Evolutionary conservation across 2,113 vertebrate species (phyloP), one percentile per base, ranked within the genome.

Genomic region (Phrynosoma platyrhinos): DNA sequence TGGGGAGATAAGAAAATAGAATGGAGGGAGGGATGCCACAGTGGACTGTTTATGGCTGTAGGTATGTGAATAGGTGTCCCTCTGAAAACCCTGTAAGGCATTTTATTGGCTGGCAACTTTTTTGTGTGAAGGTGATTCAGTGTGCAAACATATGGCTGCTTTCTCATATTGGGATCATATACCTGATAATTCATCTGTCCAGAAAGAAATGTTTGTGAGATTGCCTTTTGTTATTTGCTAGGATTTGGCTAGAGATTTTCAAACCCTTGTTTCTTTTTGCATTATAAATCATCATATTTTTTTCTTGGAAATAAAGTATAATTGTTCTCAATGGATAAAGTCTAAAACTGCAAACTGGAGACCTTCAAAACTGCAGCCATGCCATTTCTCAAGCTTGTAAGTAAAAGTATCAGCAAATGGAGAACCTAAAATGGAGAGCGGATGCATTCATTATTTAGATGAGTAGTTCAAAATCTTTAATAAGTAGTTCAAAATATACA

Each of bases 291-390:
- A 47, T 47, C 89, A 71, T 52, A 0, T 2, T 36, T 36, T 1
- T 88, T 85, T 84, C 72, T 88, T 88, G 64, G 68, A 89, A 93
- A 68, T 53, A 79, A 36, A 36, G 36, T 36, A 83, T 79, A 53
- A 55, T 2, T 84, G 23, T 5, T 32, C 71, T 76, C 23, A 21
- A 53, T 30, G 47, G 30, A 58, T 58, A 14, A 58, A 58, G 55
- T 71, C 47, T 58, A 16, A 78, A 80, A 71, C 30, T 40, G 36
- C 36, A n/a, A 25, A 83, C 27, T n/a, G 86, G 40, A 16, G 32
- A 2, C 8, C 58, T 72, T 81, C 16, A 85, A 64, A 87, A 80
- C 42, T 89, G 36, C 25, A 4, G 40, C 10, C 36, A 5, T 30
- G 18, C 27, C 71, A 82, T 9, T n/a, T 86, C 84, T 58, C 30